phyloP scores from a whole-genome alignment of 1,140 invertebrate species.

The Lamellibrachia luymesi region DNA sequence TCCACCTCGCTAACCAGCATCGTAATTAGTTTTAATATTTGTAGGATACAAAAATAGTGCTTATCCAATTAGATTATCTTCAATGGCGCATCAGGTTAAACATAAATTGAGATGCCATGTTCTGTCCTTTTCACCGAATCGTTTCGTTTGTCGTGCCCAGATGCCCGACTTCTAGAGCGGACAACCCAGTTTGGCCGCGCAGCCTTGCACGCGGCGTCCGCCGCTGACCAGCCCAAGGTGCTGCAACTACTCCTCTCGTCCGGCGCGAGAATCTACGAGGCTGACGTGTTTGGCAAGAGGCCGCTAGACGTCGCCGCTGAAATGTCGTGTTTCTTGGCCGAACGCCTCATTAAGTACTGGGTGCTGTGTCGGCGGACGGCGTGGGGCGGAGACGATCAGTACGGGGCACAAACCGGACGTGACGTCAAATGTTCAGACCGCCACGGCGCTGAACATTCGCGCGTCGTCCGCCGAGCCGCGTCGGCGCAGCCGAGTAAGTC shows the following conservation, averaged over 20 bases:
- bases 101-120: no score
- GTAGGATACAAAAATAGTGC: not conserved
- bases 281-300: not conserved
- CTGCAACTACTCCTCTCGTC: not conserved
- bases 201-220: not conserved
- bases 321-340: not conserved
- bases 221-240: constrained; percentile 5
- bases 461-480: not conserved
- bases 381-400: not conserved
- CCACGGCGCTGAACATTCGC: not conserved
- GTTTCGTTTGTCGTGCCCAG: not conserved
- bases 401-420: not conserved
- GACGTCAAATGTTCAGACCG: not conserved
- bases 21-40: not conserved
- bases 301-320: constrained; percentile 7
- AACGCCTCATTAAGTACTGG: not conserved
- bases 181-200: constrained; percentile 10
- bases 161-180: not conserved
- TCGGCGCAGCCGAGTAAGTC: not conserved
- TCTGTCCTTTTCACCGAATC: not conserved
- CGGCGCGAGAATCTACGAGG: not conserved
- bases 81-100: not conserved
- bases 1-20: not conserved
- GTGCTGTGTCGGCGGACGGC: not conserved
- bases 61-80: not conserved